Evolutionary conservation across 2,888 invertebrate species (phyloP), one percentile per base, ranked within the genome.

Genomic region (Leptogaster cylindrica): DNA sequence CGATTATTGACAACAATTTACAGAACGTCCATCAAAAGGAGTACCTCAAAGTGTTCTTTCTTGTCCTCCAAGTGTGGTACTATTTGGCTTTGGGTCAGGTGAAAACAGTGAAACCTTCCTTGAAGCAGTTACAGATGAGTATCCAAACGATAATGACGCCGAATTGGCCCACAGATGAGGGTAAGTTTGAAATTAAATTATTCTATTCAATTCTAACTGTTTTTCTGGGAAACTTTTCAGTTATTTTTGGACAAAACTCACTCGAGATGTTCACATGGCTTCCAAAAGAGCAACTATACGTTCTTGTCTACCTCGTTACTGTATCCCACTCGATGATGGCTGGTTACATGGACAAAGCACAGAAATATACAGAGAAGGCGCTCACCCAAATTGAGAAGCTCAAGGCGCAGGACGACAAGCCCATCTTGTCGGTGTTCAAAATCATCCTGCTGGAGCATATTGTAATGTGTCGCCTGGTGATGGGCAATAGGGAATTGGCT

Each of bases 311-410:
- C 83, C 84, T 98, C 73, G 95, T 97, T 10, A 97, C 97, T 0
- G 97, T 97, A 31, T 95, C 97, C 88, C 97, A 98, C 81, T 95
- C 97, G 10, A 96, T 97, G 88, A 97, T 98, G 83, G 97, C 97
- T 44, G 97, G 97, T 16, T 97, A 97, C 81, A 95, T 97, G 94
- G 98, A 98, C 79, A 97, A 98, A 83, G 97, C 97, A 65, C 96
- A 97, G 83, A 97, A 97, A 82, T 99, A 98, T 79, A 97, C 97
- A 0, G 96, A 97, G 78, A 97, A 97, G 82, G 97, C 97, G 65
- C 86, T 97, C 58, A 91, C 92, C 77, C 97, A 98, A 84, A 97
- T 98, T 73, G 96, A 97, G 79, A 97, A 96, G 82, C 84, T 97
- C 1, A 94, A 94, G 81, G 67, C 75, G 27, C 80, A 79, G 67